A percentile compares a stretch with the other conserved stretches of the same genome.
These are phyloP conservation scores for Nymphalis polychloros DNA, from an alignment of 2,888 invertebrate species.

Conservation along the genomic window DNA sequence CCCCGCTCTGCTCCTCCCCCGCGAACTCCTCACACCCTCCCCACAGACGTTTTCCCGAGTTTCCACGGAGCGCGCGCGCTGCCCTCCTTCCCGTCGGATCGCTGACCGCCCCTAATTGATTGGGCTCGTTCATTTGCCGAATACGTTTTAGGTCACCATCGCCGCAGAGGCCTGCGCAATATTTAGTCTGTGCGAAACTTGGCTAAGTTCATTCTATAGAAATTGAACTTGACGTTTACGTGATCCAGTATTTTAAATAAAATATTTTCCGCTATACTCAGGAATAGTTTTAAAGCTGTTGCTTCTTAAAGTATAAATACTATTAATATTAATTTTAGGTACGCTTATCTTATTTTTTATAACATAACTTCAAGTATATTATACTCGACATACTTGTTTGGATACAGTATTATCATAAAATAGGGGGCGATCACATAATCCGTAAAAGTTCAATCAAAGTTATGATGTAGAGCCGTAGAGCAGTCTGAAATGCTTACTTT, in stretches of 20 bases:
- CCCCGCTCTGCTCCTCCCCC: constrained; percentile 53
- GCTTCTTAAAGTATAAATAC: too few species aligned
- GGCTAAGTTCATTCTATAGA: constrained; percentile 19
- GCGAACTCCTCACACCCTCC: constrained; percentile 49
- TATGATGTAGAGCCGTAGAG: too few species aligned
- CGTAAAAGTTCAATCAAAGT: too few species aligned
- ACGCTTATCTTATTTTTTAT: too few species aligned
- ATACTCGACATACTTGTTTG: too few species aligned
- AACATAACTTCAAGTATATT: too few species aligned
- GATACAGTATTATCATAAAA: too few species aligned
- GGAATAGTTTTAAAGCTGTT: too few species aligned
- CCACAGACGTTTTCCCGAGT: constrained; percentile 75
- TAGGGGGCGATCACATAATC: too few species aligned
- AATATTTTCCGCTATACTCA: not conserved
- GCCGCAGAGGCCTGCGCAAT: constrained; percentile 67
- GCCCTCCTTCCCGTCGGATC: constrained; percentile 79
- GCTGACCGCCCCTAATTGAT: constrained; percentile 82
- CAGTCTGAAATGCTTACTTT: too few species aligned
- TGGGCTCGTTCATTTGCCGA: constrained; percentile 75
- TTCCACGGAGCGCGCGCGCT: constrained; percentile 82
- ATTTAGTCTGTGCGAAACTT: constrained; percentile 39
- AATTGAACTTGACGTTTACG: constrained; percentile 17
- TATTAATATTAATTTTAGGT: too few species aligned
- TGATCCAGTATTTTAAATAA: constrained; percentile 6
- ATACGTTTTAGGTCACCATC: constrained; percentile 78